A percentile compares a stretch with the other conserved stretches of the same genome.
Evolutionary conservation across 2,113 vertebrate species (phyloP).

Genomic region (Thinocorus orbignyianus): DNA sequence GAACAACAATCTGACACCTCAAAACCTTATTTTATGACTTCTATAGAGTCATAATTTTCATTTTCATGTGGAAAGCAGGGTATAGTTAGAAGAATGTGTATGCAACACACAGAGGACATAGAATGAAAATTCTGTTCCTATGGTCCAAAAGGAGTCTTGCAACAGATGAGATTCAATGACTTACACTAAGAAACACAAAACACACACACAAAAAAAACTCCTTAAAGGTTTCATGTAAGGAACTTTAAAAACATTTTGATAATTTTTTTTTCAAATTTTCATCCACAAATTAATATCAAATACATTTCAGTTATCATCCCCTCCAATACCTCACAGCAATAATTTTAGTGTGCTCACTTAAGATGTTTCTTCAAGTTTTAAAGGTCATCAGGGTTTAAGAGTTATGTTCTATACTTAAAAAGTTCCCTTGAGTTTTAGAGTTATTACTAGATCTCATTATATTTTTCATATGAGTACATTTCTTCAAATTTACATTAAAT

Average conservation of each 20-base stretch:
- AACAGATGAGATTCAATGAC: neutral
- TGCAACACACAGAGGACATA: neutral
- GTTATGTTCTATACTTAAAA: neutral
- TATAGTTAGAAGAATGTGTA: neutral
- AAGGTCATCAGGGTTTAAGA: slow-evolving; percentile 27
- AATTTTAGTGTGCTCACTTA: neutral
- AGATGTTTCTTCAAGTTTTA: neutral
- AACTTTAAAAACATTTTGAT: neutral
- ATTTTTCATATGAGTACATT: neutral
- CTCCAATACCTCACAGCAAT: neutral
- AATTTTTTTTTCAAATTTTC: neutral
- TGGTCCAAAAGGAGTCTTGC: neutral
- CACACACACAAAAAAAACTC: neutral
- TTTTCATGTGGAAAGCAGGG: neutral
- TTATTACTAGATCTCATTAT: slow-evolving; percentile 29
- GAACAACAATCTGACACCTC: neutral
- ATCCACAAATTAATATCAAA: neutral
- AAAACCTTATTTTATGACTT: neutral
- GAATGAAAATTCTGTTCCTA: neutral
- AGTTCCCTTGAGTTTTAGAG: neutral
- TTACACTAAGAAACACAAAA: neutral
- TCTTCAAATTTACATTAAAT: slow-evolving; percentile 6
- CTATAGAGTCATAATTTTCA: neutral
- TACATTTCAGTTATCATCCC: neutral
- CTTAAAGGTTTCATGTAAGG: neutral